Evolutionary conservation across 2,113 vertebrate genomes (phyloP).

Genomic region (Podarcis cretensis): DNA sequence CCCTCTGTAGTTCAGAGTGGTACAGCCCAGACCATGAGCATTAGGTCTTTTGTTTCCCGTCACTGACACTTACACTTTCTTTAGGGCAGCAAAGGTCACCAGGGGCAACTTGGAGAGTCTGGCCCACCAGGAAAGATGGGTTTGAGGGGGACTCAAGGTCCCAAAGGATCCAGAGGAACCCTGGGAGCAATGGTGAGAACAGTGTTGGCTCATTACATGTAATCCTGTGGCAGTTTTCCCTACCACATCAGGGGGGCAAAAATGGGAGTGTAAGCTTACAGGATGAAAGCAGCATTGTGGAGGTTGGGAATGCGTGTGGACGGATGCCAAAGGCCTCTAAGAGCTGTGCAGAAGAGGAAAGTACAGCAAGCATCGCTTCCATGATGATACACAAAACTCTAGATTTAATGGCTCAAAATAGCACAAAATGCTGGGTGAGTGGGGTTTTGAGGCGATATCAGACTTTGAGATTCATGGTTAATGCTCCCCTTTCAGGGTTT

Average conservation of each 20-base stretch:
- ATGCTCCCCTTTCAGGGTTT: no score
- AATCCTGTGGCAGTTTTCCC: background rate
- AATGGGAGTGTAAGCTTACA: background rate
- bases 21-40: background rate
- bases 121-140: conserved; percentile 88
- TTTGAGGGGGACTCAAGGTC: conserved; percentile 86
- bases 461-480: no score
- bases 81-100: conserved; percentile 92
- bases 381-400: no score
- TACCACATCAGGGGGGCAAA: background rate
- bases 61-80: conserved; percentile 16
- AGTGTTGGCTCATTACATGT: conserved; percentile 21
- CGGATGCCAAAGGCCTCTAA: background rate
- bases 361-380: no score
- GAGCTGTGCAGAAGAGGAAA: background rate
- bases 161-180: conserved; percentile 96
- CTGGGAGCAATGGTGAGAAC: conserved; percentile 91
- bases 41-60: background rate
- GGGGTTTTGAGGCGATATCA: no score
- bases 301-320: no score
- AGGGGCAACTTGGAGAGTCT: conserved; percentile 92
- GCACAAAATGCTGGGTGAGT: no score
- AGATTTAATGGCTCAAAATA: no score
- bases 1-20: background rate
- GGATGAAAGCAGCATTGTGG: no score